Conservation (phyloP, 2,797 vertebrate species). For the Tadarida brasiliensis region DNA sequence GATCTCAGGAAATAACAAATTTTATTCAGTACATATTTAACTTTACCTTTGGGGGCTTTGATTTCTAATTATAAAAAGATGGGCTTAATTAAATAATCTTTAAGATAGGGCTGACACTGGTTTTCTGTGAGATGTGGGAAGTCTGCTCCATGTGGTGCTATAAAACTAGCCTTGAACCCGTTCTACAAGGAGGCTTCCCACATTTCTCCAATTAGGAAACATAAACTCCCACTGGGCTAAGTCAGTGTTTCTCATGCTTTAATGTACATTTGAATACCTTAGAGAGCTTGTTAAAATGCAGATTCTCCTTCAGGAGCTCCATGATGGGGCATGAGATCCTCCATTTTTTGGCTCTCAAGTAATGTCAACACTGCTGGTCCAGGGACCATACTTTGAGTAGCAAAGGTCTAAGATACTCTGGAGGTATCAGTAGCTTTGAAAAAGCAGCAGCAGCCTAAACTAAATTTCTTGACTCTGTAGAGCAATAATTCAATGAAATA, state of each 20-base stretch:
- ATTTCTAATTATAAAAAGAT: conserved; percentile 1
- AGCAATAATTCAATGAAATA: neutral
- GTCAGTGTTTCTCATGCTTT: neutral
- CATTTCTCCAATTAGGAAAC: neutral
- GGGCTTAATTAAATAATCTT: neutral
- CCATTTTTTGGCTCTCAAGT: neutral
- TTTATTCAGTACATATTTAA: conserved; percentile 5
- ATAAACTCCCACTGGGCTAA: neutral
- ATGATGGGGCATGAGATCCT: neutral
- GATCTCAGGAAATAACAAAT: neutral
- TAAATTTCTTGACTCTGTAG: neutral
- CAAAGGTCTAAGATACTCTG: neutral
- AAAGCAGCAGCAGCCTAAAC: neutral
- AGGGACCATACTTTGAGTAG: neutral
- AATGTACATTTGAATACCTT: neutral
- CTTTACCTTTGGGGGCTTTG: neutral
- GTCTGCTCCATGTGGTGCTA: neutral
- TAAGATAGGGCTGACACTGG: neutral
- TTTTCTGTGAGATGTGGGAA: neutral
- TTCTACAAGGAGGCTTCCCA: neutral
- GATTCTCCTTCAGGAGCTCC: neutral
- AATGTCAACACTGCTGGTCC: neutral
- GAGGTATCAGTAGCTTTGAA: neutral
- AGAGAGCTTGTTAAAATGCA: neutral
- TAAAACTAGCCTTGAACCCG: neutral